Base-by-base conservation (phyloP, 2,113 vertebrate genomes). In the Thunnus thynnus region DNA sequence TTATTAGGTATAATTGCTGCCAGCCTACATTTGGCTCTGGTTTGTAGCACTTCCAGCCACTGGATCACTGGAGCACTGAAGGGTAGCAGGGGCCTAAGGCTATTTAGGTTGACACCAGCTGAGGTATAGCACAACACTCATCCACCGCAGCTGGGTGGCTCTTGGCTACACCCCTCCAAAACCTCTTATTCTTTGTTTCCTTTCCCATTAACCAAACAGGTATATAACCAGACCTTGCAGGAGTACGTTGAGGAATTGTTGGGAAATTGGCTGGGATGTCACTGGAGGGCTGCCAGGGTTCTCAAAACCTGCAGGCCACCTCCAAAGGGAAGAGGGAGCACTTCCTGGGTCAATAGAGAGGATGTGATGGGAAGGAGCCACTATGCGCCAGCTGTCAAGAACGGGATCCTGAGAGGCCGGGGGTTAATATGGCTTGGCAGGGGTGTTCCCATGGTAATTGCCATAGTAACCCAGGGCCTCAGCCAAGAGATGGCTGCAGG, bases 1-100 rank as follows among this genome's bases (percentile, higher is more conserved):
- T 47, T 78, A 89, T 94, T 94, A 94, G 76, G 70, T 41, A 65
- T 90, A 87, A 90, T 85, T 58, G 80, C 80, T 89, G 85, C 88
- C 91, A 90, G 81, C 79, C 88, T 88, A 63, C 16, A 80, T 65
- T 73, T 72, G 72, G 88, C 78, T 80, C 51, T 79, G 68, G 52
- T 82, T 77, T 86, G 76, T 32, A 74, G 50, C 32, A 65, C 72
- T 85, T 84, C 83, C 75, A 87, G 73, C 81, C 76, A 48, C 76
- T 84, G 63, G 63, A 86, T 83, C 25, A 62, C 30, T 65, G 16
- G 47, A 74, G 56, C 22, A 44, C 20, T 67, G 76, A 46, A n/a
- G 44, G 44, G 66, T 25, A 51, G 70, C 17, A 80, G 36, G 55
- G 68, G 54, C 76, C 62, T 68, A 4, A 52, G 72, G 76, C 69